These are phyloP conservation scores for Gymnogyps californianus DNA, from an alignment of 2,113 vertebrate genomes.

Conservation along the genomic window DNA sequence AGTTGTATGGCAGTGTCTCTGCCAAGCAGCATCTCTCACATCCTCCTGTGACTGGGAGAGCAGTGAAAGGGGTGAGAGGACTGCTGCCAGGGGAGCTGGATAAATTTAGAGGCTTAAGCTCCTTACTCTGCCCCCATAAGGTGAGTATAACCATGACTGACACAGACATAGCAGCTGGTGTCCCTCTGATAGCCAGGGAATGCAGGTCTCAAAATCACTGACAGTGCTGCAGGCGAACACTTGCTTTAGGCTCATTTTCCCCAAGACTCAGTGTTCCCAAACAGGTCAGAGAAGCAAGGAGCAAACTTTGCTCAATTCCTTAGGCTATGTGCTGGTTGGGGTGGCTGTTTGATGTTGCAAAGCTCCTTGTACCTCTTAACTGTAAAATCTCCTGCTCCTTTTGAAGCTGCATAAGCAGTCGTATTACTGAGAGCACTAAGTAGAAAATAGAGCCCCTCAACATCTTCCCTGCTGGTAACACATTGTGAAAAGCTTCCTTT, in stretches of 20 bases:
- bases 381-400: neutral
- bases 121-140: neutral
- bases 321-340: neutral
- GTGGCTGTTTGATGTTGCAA: neutral
- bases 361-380: neutral
- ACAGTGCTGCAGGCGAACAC: neutral
- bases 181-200: neutral
- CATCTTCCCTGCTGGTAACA: neutral
- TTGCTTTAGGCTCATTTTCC: neutral
- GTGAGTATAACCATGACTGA: neutral
- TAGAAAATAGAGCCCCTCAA: conserved; percentile 2
- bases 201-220: neutral
- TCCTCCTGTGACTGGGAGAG: neutral
- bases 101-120: neutral
- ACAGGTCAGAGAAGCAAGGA: neutral
- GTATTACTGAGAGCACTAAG: neutral
- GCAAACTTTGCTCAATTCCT: neutral
- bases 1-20: neutral
- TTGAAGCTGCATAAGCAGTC: neutral
- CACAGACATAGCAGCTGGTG: neutral
- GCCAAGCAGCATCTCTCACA: neutral
- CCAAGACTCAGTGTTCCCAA: neutral
- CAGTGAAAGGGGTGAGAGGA: neutral
- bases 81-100: neutral
- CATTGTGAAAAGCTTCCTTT: neutral